Conservation (phyloP, 2,113 vertebrate genomes). For the Callospermophilus lateralis region DNA sequence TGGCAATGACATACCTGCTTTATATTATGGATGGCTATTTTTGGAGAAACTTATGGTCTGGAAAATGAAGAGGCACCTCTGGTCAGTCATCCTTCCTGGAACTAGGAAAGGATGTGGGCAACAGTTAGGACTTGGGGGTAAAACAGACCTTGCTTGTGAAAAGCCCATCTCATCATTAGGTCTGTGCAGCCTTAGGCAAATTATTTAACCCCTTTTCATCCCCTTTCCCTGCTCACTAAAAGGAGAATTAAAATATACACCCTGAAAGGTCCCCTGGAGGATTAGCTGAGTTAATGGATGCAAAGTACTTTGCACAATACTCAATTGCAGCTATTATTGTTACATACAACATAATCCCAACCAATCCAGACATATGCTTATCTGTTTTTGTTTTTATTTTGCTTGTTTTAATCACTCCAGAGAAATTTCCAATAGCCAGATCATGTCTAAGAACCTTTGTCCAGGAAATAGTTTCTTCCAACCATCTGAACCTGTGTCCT, state of each 20-base stretch:
- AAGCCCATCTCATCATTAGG: neutral
- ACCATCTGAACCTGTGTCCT: neutral
- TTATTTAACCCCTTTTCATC: conserved; percentile 12
- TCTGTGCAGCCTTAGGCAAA: neutral
- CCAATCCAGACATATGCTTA: neutral
- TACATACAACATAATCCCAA: neutral
- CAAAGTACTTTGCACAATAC: neutral
- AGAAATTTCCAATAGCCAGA: neutral
- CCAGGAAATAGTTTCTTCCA: conserved; percentile 1
- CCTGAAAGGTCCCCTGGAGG: neutral
- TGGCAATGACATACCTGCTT: neutral
- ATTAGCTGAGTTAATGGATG: neutral
- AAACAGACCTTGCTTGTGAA: conserved; percentile 7
- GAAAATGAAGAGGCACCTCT: neutral
- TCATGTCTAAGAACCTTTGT: neutral
- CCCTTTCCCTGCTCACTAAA: neutral
- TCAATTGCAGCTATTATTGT: neutral
- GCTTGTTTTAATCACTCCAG: neutral
- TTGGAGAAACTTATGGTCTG: neutral
- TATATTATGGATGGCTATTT: neutral
- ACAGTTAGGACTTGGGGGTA: neutral
- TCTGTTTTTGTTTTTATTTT: conserved; percentile 28
- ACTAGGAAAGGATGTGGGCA: neutral
- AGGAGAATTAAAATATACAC: neutral
- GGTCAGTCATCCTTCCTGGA: neutral